These are phyloP conservation scores for Malthinus flaveolus DNA, from an alignment of 2,888 invertebrate genomes.

Conservation along the genomic window DNA sequence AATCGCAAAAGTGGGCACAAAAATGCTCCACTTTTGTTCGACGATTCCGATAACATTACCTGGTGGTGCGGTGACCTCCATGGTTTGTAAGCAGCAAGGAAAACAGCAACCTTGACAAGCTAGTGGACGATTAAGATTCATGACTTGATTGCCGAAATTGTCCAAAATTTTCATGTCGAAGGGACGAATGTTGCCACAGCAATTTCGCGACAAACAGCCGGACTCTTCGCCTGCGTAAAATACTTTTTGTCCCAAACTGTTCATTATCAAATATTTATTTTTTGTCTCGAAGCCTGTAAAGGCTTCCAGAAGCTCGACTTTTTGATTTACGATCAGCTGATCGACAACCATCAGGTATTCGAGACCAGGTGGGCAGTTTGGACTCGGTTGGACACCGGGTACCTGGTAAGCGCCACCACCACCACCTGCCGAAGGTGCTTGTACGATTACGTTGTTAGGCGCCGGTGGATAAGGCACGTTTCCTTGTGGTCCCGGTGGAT, in stretches of 20 bases:
- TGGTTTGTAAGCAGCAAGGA: slow-evolving; percentile 74
- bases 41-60: slow-evolving; percentile 66
- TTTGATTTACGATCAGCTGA: slow-evolving; percentile 72
- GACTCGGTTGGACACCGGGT: not conserved
- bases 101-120: slow-evolving; percentile 77
- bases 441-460: not conserved
- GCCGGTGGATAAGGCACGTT: not conserved
- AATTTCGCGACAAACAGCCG: slow-evolving; percentile 75
- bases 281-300: slow-evolving; percentile 79
- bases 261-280: slow-evolving; percentile 79
- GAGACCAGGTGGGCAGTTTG: slow-evolving; percentile 75
- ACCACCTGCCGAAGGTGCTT: not conserved
- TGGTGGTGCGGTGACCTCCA: slow-evolving; percentile 72
- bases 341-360: slow-evolving; percentile 81
- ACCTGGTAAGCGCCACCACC: not conserved
- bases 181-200: slow-evolving; percentile 73
- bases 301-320: slow-evolving; percentile 65
- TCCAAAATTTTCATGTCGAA: slow-evolving; percentile 83
- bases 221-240: slow-evolving; percentile 79
- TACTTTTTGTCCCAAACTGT: slow-evolving; percentile 70
- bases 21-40: slow-evolving; percentile 70
- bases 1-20: slow-evolving; percentile 68
- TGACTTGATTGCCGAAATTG: slow-evolving; percentile 74
- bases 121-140: slow-evolving; percentile 75
- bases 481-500: not conserved